These are phyloP conservation scores for Alligator mississippiensis DNA, from an alignment of 2,113 vertebrate genomes.

Conservation along the genomic window DNA sequence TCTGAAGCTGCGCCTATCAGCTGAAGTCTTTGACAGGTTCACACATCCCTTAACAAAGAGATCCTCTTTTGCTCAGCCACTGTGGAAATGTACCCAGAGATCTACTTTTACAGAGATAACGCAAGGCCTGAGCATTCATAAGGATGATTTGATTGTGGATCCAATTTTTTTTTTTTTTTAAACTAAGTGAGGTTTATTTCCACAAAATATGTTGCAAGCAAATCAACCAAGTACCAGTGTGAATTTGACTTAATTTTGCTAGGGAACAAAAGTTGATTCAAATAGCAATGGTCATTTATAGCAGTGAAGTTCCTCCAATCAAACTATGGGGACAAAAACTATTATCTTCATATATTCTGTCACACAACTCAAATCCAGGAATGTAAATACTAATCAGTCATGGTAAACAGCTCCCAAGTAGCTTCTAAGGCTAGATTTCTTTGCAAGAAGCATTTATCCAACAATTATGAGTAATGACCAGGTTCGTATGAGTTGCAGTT, in stretches of 20 bases:
- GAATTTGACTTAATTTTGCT: neutral
- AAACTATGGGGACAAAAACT: neutral
- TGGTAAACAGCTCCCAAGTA: neutral
- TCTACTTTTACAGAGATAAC: no score
- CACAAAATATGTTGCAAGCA: neutral
- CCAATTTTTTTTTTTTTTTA: neutral
- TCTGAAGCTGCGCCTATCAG: no score
- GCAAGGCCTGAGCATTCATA: neutral
- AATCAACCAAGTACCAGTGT: accelerated
- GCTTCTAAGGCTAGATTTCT: neutral
- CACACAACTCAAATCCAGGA: neutral
- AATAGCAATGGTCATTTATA: neutral
- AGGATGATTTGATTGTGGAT: neutral
- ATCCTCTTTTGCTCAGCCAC: slow-evolving; percentile 42
- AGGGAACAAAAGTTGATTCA: neutral
- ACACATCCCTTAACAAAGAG: slow-evolving; percentile 30
- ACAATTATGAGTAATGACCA: neutral
- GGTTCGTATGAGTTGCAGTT: neutral
- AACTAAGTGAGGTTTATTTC: neutral
- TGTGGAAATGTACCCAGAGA: slow-evolving; percentile 19
- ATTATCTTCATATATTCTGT: neutral
- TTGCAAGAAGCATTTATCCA: neutral
- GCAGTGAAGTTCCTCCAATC: neutral
- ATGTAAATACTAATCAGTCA: neutral
- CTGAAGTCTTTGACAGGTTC: slow-evolving; percentile 22